Conservation (phyloP, 2,113 vertebrate genomes). For the Apistogramma diplotaenia region DNA sequence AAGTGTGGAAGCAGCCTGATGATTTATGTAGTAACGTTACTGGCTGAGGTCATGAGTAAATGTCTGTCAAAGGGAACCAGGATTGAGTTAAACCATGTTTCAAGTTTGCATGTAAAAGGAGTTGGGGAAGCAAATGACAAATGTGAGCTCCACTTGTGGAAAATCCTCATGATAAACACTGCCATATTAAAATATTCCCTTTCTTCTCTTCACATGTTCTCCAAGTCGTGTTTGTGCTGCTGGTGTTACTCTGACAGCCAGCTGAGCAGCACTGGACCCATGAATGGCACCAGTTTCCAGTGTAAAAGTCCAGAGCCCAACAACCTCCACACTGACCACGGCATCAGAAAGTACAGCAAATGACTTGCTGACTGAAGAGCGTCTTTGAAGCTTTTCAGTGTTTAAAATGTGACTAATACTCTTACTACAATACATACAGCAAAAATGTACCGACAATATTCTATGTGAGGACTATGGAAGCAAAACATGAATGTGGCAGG, state of each 20-base stretch:
- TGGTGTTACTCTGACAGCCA: constrained; percentile 75
- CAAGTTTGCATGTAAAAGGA: neutral
- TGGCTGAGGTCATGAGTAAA: constrained; percentile 45
- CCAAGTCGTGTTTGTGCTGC: constrained; percentile 80
- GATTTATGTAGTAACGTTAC: constrained; percentile 60
- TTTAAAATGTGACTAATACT: neutral
- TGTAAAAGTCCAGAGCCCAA: constrained; percentile 78
- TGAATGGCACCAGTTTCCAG: constrained; percentile 80
- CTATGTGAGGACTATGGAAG: constrained; percentile 11
- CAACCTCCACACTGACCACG: constrained; percentile 69
- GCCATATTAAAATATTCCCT: constrained; percentile 1
- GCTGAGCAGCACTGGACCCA: constrained; percentile 70
- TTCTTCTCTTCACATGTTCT: constrained; percentile 16
- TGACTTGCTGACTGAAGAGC: constrained; percentile 35
- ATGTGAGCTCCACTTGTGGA: neutral
- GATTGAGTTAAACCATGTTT: constrained; percentile 59
- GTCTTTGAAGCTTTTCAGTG: neutral
- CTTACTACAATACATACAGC: neutral
- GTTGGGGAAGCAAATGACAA: neutral
- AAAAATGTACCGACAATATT: neutral
- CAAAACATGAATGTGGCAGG: neutral
- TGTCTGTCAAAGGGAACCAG: constrained; percentile 26
- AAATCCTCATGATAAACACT: neutral
- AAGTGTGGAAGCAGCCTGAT: constrained; percentile 47
- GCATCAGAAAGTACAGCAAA: constrained; percentile 75